Evolutionary conservation across 2,888 invertebrate genomes (phyloP).

Genomic region (Andrena bicolor): DNA sequence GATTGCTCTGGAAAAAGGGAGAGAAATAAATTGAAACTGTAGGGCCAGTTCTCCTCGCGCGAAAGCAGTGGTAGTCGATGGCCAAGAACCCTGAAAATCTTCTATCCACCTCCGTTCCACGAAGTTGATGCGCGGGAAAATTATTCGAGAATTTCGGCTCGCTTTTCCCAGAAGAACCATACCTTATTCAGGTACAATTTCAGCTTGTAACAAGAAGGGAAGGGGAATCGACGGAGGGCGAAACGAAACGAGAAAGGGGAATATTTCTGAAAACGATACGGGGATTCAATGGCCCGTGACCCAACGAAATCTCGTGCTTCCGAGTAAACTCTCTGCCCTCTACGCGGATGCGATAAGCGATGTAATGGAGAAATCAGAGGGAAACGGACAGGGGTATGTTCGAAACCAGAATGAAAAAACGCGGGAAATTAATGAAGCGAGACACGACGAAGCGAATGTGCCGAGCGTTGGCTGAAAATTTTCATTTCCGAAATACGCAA

Average conservation of each 20-base stretch:
- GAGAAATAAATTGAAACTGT: not conserved
- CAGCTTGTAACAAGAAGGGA: not conserved
- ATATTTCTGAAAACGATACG: conserved; percentile 23
- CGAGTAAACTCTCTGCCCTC: not conserved
- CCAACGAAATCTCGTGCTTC: conserved; percentile 34
- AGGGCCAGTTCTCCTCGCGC: not conserved
- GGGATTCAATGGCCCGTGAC: conserved; percentile 59
- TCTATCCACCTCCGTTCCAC: too few relatives aligned
- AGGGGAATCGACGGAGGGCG: conserved; percentile 16
- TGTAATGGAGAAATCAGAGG: conserved; percentile 3
- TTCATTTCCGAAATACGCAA: not conserved
- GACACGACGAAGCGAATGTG: too few relatives aligned
- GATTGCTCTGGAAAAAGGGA: not conserved
- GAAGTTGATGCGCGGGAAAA: not conserved
- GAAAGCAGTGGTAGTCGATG: not conserved
- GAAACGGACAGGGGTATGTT: not conserved
- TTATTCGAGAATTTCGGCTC: not conserved
- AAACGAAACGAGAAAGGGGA: conserved; percentile 7
- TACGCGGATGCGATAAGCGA: not conserved
- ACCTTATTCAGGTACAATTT: conserved; percentile 9
- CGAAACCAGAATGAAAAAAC: not conserved
- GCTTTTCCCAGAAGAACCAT: not conserved
- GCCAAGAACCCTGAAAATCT: too few relatives aligned
- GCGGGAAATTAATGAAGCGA: conserved; percentile 1
- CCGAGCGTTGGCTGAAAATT: not conserved